Conservation (phyloP, 2,113 vertebrate genomes). For the Spea multiplicata region DNA sequence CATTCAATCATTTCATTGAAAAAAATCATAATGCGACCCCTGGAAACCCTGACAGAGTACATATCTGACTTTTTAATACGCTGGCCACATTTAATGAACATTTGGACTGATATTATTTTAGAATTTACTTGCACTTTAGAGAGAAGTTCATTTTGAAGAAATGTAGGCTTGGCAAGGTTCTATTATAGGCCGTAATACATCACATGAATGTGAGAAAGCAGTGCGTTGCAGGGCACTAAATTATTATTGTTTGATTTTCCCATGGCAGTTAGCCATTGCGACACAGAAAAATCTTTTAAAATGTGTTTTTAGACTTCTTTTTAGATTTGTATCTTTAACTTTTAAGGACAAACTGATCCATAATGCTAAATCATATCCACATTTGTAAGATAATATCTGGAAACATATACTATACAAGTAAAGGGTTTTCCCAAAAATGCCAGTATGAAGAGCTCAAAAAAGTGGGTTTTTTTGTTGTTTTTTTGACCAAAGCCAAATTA, state of each 20-base stretch:
- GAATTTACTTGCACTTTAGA: background rate
- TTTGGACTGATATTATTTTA: background rate
- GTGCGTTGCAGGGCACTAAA: background rate
- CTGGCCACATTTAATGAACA: background rate
- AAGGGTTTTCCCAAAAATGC: no score
- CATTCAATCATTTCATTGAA: no score
- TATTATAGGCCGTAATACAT: background rate
- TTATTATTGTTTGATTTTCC: slow-evolving; percentile 10
- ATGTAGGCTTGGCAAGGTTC: background rate
- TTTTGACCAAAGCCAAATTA: no score
- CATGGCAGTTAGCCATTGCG: background rate
- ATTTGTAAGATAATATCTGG: no score
- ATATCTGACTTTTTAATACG: no score
- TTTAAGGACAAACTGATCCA: background rate
- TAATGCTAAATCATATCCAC: no score
- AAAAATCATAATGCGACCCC: no score
- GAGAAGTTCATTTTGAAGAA: background rate
- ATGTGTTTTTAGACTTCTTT: background rate
- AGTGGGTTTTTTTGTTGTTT: no score
- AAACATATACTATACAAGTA: no score
- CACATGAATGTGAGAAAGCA: slow-evolving; percentile 1
- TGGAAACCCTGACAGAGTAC: no score
- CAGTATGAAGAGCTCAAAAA: no score
- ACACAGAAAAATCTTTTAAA: background rate
- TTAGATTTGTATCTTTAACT: background rate